Percentiles rank a stretch among this genome's conserved stretches.
Evolutionary conservation across 1,140 invertebrate genomes (phyloP).

Genomic region (Drosophila malerkotliana): DNA sequence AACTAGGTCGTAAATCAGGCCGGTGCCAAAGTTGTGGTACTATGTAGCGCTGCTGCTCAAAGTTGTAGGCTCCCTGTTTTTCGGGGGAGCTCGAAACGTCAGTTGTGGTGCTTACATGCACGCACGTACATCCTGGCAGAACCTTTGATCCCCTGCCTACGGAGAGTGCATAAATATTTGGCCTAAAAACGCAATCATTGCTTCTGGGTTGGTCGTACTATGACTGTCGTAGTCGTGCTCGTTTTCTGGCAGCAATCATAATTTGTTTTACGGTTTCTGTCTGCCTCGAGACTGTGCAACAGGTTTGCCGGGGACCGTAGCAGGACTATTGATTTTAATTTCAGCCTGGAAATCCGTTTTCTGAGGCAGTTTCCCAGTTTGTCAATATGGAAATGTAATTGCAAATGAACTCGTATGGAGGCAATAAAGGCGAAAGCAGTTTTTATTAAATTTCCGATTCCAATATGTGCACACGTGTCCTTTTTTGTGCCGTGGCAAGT

Average conservation of each 20-base stretch:
- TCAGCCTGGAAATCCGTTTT: conserved; percentile 14
- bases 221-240: conserved; percentile 24
- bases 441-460: conserved; percentile 2
- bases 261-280: conserved; percentile 30
- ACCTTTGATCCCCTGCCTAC: conserved; percentile 12
- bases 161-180: conserved; percentile 52
- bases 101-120: conserved; percentile 53
- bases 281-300: conserved; percentile 35
- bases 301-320: conserved; percentile 27
- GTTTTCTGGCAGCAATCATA: conserved; percentile 29
- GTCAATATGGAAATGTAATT: conserved; percentile 3
- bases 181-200: conserved; percentile 63
- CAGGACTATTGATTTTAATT: conserved; percentile 42
- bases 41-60: conserved; percentile 10
- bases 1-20: conserved; percentile 71
- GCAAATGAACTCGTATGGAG: not conserved
- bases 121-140: conserved; percentile 28
- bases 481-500: not conserved
- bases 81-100: conserved; percentile 28
- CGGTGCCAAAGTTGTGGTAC: conserved; percentile 54
- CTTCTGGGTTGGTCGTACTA: conserved; percentile 19
- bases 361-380: not conserved
- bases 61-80: conserved; percentile 21
- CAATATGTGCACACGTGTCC: not conserved
- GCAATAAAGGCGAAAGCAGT: not conserved